Base-by-base conservation (phyloP, 2,888 invertebrate genomes). In the Spisula subtruncata region DNA sequence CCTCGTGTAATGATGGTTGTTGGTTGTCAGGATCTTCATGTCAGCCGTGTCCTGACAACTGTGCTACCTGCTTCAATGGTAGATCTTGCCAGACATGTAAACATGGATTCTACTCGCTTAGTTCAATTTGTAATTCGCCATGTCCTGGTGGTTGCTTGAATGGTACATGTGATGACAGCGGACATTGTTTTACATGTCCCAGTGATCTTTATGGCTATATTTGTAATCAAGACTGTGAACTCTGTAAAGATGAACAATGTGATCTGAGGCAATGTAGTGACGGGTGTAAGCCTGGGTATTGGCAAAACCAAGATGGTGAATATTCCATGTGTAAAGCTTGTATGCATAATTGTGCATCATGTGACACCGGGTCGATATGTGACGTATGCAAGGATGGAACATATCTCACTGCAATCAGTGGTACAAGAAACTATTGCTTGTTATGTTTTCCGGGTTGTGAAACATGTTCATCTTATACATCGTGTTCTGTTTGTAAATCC, bases 271-370 rank as follows among this genome's bases (percentile, higher is more conserved):
- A 25, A 0, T 66, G 60, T 66, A 66, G 1, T n/a, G 10, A 66
- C 10, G 60, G 60, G 8, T 66, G 60, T 66, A 66, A 66, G 25
- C 20, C 25, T 66, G 60, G 60, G 25, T 66, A 66, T 25, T 66
- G 60, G 60, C 25, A 66, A 66, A 6, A 25, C 25, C 60, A 66
- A 66, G 10, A 0, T 25, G n/a, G n/a, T 10, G 25, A 66, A 20
- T 1, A 12, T 66, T 25, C 5, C 25, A 25, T 25, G 10, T 66
- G 60, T 25, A 66, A 0, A 8, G 25, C 25, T 25, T 66, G 60
- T 66, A 66, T 66, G 60, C 25, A n/a, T 66, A 66, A 66, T 66
- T 66, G 60, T 66, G 25, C 60, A 66, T 66, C 12, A n/a, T 66
- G 60, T 25, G 25, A 66, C 25, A 25, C 10, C 12, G 5, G n/a